Base-by-base conservation (phyloP, 2,797 vertebrate species). In the Lindbergichthys nudifrons region DNA sequence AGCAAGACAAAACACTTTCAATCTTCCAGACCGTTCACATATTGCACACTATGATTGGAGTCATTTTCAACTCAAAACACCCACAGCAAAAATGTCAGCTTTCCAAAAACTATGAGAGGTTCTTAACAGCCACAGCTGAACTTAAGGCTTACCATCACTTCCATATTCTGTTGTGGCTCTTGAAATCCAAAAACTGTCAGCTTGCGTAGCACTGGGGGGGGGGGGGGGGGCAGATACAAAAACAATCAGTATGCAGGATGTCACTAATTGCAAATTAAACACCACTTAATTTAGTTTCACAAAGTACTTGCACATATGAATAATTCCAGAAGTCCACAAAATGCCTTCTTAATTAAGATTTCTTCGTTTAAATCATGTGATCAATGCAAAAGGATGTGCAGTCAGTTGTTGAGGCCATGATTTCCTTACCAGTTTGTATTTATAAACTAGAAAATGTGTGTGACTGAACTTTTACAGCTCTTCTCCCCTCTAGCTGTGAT, bases 161-260 rank as follows among this genome's bases (percentile, higher is more conserved):
- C 97, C 92, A 94, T 88, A 81, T 95, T 98, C 87, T 96, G 95
- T 26, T 97, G 96, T 59, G 98, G 97, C 79, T 98, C 96, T 83
- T 95, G 92, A 93, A 99, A 99, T 65, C 98, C 98, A 77, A 99
- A 96, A 51, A 99, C 97, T 1, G 98, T 99, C 86, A 99, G 93
- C 75, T 99, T 99, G 66, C 97, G 95, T 81, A 99, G 95, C 64
- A 99, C 98, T 99, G 41, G 46, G 18, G 59, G 32, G 13, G 54
- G 23, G 5, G 53, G 14, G 13, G 54, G 23, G 5, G 53, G 14
- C 70, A 0, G 9, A 21, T 60, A 45, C 59, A 59, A 59, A 62
- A 64, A 47, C 18, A 36, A 65, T 60, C 2, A 53, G 16, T 39
- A 43, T 45, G 30, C 52, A 51, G 36, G 47, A 48, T 47, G 19